Base-by-base conservation (phyloP, 2,888 invertebrate genomes). In the Pyrrhosoma nymphula region DNA sequence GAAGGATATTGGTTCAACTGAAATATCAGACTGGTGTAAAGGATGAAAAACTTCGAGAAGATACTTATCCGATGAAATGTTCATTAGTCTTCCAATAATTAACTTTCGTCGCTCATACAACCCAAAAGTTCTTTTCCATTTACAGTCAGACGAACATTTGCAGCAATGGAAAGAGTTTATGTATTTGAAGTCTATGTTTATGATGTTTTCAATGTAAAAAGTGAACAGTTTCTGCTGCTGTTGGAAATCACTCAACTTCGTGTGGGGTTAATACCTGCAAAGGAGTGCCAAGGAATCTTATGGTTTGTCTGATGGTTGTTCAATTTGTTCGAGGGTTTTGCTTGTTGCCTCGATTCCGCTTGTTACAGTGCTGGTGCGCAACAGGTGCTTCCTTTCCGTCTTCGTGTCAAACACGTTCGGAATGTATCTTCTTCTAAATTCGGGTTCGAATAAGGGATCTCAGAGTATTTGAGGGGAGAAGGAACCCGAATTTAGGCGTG, bases 1-100 rank as follows among this genome's bases (percentile, higher is more conserved):
- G 18, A 55, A n/a, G 18, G 23, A 89, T 18, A 26, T 56, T 56
- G 55, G 16, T 35, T 14, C 0, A 56, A 56, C 6, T 16, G 20
- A 0, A 16, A 88, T 39, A 47, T 56, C 39, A 26, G 8, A 55
- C 35, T 56, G 89, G 89, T 60, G 18, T 56, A 89, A 89, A n/a
- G 56, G 26, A 55, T 26, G 47, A n/a, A 55, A 55, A 8, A 89
- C 12, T 23, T 14, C 55, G 47, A 89, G 89, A 89, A 89, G 26
- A 89, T 89, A 89, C n/a, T 23, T 89, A n/a, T 56, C 56, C 47
- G n/a, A 56, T 56, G 55, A 89, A 56, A 89, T n/a, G 55, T 89
- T 89, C n/a, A 89, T 89, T 89, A 23, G 47, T 89, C 56, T 89
- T 55, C 47, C 47, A 89, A 55, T 26, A 8, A 89, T 89, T 55